Percentiles rank a stretch among this genome's conserved stretches.
These are phyloP conservation scores for Drosophila subsilvestris DNA, from an alignment of 2,888 invertebrate genomes.

Conservation along the genomic window DNA sequence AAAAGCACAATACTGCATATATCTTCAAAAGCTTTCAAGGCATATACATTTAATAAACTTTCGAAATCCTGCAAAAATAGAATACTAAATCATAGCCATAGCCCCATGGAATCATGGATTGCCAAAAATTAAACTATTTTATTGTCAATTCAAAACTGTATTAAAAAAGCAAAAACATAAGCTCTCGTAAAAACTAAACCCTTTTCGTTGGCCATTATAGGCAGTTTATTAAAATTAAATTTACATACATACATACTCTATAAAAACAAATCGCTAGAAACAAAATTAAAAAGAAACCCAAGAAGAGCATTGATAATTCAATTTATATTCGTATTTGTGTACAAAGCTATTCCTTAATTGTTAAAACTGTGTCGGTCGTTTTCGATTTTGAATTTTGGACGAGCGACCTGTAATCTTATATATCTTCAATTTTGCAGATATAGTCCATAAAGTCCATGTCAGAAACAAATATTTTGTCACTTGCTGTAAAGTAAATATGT, in stretches of 20 bases:
- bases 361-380: background rate
- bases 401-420: background rate
- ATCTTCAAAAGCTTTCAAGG: conserved; percentile 5
- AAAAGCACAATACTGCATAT: conserved; percentile 34
- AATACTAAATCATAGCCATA: background rate
- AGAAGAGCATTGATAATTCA: background rate
- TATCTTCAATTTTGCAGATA: background rate
- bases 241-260: background rate
- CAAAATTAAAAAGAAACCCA: background rate
- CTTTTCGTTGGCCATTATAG: background rate
- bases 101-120: background rate
- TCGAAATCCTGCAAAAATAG: background rate
- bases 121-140: background rate
- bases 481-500: background rate
- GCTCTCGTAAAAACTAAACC: background rate
- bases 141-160: background rate
- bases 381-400: background rate
- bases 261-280: background rate
- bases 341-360: background rate
- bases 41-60: too few relatives aligned
- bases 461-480: background rate
- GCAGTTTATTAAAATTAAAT: background rate
- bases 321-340: background rate
- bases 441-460: background rate
- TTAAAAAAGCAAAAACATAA: background rate